Percentiles rank a stretch among this genome's conserved stretches.
Conservation (phyloP, 2,888 invertebrate species). For the Auanema freiburgensis region DNA sequence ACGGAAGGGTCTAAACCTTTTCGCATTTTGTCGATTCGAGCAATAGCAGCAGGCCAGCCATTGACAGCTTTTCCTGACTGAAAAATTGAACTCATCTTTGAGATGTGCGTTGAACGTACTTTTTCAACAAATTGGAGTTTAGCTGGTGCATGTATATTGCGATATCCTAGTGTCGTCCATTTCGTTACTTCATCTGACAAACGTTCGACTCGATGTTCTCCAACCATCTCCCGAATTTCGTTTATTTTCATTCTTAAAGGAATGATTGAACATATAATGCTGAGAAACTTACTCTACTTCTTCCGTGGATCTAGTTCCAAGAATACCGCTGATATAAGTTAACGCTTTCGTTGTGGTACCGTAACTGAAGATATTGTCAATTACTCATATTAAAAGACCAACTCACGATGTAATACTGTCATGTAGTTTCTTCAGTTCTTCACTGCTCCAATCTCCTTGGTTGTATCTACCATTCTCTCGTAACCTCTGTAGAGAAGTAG, state of each 20-base stretch:
- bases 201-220: slow-evolving; percentile 23
- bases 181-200: slow-evolving; percentile 17
- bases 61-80: background rate
- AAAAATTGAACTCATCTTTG: too few species aligned
- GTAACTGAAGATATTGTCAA: slow-evolving; percentile 10
- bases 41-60: background rate
- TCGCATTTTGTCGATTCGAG: background rate
- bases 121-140: slow-evolving; percentile 13
- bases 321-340: slow-evolving; percentile 18
- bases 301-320: slow-evolving; percentile 11
- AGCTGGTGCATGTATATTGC: slow-evolving; percentile 12
- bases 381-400: background rate
- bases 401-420: slow-evolving; percentile 24
- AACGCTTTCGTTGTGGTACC: slow-evolving; percentile 19
- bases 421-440: slow-evolving; percentile 21
- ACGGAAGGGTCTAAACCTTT: too few species aligned
- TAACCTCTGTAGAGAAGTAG: slow-evolving; percentile 21
- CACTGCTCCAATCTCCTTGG: slow-evolving; percentile 29
- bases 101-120: background rate
- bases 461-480: slow-evolving; percentile 26
- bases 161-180: slow-evolving; percentile 23
- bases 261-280: background rate
- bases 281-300: slow-evolving; percentile 26
- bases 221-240: slow-evolving; percentile 31
- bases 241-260: slow-evolving; percentile 28